These are phyloP conservation scores for Helogale parvula DNA, from an alignment of 2,113 vertebrate genomes.

Conservation along the genomic window DNA sequence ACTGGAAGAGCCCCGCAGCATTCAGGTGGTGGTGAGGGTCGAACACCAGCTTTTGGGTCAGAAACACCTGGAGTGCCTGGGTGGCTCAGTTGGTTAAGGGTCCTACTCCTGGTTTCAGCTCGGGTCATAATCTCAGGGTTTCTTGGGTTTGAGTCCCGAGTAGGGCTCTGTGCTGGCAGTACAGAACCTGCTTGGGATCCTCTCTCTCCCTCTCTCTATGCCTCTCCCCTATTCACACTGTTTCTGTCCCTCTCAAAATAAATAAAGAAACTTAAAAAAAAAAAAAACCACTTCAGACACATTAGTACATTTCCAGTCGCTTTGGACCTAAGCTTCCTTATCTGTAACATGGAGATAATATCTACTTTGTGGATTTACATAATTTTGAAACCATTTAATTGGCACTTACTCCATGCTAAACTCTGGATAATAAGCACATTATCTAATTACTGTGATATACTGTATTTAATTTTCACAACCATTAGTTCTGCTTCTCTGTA, in stretches of 20 bases:
- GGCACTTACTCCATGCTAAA: neutral
- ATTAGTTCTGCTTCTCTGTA: neutral
- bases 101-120: too few species aligned
- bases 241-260: too few species aligned
- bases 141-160: too few species aligned
- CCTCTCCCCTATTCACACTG: too few species aligned
- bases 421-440: neutral
- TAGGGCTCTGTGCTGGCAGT: too few species aligned
- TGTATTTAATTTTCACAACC: constrained; percentile 48
- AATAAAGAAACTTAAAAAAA: too few species aligned
- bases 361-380: constrained; percentile 4
- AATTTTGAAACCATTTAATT: neutral
- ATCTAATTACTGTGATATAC: neutral
- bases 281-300: neutral
- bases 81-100: too few species aligned
- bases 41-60: neutral
- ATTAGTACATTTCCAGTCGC: neutral
- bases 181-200: too few species aligned
- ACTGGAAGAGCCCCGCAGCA: neutral
- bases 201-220: too few species aligned
- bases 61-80: neutral
- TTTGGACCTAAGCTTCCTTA: neutral
- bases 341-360: neutral
- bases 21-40: neutral
- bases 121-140: too few species aligned